Conservation (phyloP, 2,797 vertebrate species). For the Phoebastria nigripes region DNA sequence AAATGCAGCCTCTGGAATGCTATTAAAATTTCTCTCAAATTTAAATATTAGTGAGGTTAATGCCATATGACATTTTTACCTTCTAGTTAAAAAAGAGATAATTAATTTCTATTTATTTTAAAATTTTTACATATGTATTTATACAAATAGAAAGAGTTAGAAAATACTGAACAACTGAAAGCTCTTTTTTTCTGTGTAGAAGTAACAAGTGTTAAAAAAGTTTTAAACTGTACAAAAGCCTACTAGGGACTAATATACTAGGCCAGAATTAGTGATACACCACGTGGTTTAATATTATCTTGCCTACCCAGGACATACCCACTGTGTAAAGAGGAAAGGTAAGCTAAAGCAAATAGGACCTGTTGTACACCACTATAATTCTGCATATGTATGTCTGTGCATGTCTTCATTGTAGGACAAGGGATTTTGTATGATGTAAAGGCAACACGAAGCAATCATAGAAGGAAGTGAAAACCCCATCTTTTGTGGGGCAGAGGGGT, state of each 20-base stretch:
- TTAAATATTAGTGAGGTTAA: slow-evolving; percentile 21
- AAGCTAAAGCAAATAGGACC: not conserved
- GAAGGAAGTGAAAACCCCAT: not conserved
- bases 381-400: not conserved
- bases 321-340: not conserved
- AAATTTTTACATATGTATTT: not conserved
- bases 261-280: not conserved
- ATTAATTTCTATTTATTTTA: not conserved
- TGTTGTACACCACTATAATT: not conserved
- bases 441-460: not conserved
- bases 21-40: slow-evolving; percentile 16
- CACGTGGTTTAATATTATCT: not conserved
- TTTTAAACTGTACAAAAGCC: not conserved
- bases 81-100: not conserved
- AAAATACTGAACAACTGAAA: not conserved
- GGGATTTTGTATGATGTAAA: not conserved
- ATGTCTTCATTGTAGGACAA: not conserved
- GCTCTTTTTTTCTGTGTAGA: not conserved
- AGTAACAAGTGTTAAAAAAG: not conserved
- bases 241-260: not conserved
- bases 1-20: slow-evolving; percentile 17
- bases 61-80: not conserved
- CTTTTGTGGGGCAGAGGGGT: not conserved
- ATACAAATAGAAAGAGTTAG: not conserved
- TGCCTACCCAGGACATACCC: not conserved